These are phyloP conservation scores for Pteropus alecto DNA, from an alignment of 2,113 vertebrate genomes.

Conservation along the genomic window DNA sequence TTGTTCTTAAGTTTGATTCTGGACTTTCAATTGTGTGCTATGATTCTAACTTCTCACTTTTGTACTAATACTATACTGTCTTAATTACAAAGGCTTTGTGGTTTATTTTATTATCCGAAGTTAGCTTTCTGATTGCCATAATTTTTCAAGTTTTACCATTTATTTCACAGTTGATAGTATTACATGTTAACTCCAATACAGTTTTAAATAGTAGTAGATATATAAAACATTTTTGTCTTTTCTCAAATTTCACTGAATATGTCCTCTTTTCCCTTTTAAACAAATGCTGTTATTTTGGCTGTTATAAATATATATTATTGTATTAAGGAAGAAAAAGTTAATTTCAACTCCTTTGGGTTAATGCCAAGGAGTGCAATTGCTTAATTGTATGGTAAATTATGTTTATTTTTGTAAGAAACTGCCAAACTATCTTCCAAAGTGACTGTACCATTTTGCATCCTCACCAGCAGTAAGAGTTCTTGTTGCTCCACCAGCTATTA, in stretches of 20 bases:
- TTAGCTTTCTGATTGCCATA: not conserved
- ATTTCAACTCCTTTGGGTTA: not conserved
- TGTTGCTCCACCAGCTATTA: not conserved
- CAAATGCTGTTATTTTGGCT: not conserved
- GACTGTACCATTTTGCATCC: not conserved
- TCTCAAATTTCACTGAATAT: not conserved
- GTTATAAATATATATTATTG: not conserved
- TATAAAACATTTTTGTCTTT: too few relatives aligned
- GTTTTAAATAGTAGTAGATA: too few relatives aligned
- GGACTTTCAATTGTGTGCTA: not conserved
- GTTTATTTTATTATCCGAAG: not conserved
- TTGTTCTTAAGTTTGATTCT: not conserved
- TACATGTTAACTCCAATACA: not conserved
- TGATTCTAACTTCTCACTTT: not conserved
- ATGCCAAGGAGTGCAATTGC: not conserved
- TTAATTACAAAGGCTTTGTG: not conserved
- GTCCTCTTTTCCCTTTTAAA: not conserved
- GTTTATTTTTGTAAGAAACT: not conserved
- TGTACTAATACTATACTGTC: not conserved
- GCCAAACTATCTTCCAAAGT: not conserved
- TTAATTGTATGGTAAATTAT: not conserved
- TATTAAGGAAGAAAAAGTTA: not conserved
- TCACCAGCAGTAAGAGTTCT: not conserved
- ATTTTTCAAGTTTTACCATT: not conserved
- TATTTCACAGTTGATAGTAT: not conserved